phyloP scores from a whole-genome alignment of 2,797 vertebrate species.

The Taenioides sp. region DNA sequence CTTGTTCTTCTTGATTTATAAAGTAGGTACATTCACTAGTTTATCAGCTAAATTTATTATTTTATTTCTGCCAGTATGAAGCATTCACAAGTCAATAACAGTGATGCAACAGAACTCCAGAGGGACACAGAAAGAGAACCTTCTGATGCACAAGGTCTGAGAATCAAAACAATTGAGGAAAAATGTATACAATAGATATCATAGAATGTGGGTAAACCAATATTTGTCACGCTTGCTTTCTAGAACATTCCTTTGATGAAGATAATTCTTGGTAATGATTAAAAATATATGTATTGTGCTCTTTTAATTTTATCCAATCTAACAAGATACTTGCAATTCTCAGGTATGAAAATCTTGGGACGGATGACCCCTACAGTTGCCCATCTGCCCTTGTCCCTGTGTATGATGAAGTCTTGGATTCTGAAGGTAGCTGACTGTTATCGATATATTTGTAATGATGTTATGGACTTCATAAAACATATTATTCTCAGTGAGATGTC shows the following conservation, averaged over 20 bases:
- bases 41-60: background rate
- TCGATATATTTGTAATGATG: background rate
- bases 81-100: background rate
- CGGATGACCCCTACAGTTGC: background rate
- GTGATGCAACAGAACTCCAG: conserved; percentile 10
- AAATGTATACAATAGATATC: background rate
- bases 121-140: background rate
- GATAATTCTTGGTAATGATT: background rate
- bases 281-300: background rate
- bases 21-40: background rate
- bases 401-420: conserved; percentile 7
- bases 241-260: background rate
- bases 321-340: background rate
- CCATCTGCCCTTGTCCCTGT: background rate
- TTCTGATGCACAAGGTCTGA: conserved; percentile 19
- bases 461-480: background rate
- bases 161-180: conserved; percentile 1
- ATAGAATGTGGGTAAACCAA: background rate
- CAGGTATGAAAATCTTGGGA: background rate
- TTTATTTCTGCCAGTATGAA: conserved; percentile 8
- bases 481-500: background rate
- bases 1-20: background rate
- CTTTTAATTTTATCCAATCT: background rate
- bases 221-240: background rate
- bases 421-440: background rate